Conservation (phyloP, 2,113 vertebrate genomes). For the Scomber scombrus region DNA sequence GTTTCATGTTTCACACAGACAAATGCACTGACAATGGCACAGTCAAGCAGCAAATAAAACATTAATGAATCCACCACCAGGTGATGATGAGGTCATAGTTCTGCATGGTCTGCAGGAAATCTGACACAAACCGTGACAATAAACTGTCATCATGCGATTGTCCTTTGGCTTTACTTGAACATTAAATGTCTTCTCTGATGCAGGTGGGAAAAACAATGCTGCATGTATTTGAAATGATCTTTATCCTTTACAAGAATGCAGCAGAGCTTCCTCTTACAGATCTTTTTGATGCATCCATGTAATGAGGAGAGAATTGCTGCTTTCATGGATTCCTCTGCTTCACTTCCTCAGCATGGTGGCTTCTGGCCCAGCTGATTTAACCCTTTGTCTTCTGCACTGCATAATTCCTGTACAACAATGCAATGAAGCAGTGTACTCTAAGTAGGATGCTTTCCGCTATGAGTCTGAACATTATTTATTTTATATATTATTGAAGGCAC, state of each 20-base stretch:
- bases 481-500: no score
- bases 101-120: neutral
- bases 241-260: no score
- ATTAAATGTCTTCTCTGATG: neutral
- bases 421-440: neutral
- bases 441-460: neutral
- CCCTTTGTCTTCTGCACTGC: constrained; percentile 6
- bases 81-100: neutral
- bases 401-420: neutral
- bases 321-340: neutral
- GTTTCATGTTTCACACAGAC: neutral
- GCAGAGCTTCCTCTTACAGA: neutral
- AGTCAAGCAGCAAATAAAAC: neutral
- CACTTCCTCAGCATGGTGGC: neutral
- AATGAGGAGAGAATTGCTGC: constrained; percentile 3
- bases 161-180: neutral
- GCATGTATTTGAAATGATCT: no score
- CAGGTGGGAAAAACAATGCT: neutral
- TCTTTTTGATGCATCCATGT: neutral
- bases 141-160: neutral
- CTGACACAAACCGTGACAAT: no score
- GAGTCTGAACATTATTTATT: no score
- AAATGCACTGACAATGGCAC: neutral
- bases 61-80: neutral
- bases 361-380: constrained; percentile 12